These are phyloP conservation scores for Hirtodrosophila duncani DNA, from an alignment of 2,888 invertebrate genomes.

Conservation along the genomic window DNA sequence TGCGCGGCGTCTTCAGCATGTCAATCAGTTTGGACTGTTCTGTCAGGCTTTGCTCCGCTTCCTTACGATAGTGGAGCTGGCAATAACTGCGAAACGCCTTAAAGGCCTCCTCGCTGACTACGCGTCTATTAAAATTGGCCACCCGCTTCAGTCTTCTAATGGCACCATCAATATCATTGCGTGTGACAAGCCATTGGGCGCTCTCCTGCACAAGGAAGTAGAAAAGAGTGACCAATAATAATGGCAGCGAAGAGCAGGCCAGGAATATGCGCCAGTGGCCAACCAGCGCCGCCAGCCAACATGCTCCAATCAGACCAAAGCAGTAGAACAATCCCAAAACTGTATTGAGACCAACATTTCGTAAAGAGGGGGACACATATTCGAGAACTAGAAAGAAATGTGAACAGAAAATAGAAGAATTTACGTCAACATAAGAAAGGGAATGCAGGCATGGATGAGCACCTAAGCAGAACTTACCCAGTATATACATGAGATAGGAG, in stretches of 20 bases:
- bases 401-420: background rate
- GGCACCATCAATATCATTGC: slow-evolving; percentile 79
- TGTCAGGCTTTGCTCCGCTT: slow-evolving; percentile 65
- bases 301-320: slow-evolving; percentile 79
- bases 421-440: too few relatives aligned
- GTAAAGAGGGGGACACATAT: slow-evolving; percentile 80
- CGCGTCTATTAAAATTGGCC: slow-evolving; percentile 79
- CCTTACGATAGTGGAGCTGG: slow-evolving; percentile 79
- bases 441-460: too few relatives aligned
- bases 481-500: slow-evolving; percentile 81
- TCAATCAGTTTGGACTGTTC: slow-evolving; percentile 72
- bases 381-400: slow-evolving; percentile 79
- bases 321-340: slow-evolving; percentile 81
- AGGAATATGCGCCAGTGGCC: slow-evolving; percentile 80
- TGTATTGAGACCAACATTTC: slow-evolving; percentile 80
- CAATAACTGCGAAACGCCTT: slow-evolving; percentile 53
- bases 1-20: slow-evolving; percentile 79
- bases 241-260: slow-evolving; percentile 79
- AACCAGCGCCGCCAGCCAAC: slow-evolving; percentile 79
- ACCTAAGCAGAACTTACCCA: slow-evolving; percentile 74
- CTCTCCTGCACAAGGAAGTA: slow-evolving; percentile 79
- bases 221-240: slow-evolving; percentile 77
- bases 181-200: slow-evolving; percentile 80
- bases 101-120: slow-evolving; percentile 70
- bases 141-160: slow-evolving; percentile 79